Conservation (phyloP, 2,113 vertebrate genomes). For the Saimiri boliviensis region DNA sequence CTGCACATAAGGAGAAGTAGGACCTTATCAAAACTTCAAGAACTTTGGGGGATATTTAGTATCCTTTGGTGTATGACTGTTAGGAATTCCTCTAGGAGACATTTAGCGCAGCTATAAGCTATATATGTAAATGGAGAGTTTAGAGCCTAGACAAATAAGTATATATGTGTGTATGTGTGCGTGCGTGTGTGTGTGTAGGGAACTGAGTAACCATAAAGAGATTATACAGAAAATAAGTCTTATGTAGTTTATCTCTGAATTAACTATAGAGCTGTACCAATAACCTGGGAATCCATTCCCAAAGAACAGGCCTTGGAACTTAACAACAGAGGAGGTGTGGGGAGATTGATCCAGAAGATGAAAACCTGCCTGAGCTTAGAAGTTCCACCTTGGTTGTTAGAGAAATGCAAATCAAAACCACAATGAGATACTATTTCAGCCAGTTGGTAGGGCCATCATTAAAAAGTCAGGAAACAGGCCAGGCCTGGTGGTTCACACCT, state of each 20-base stretch:
- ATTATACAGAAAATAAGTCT: not conserved
- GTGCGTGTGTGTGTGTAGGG: not conserved
- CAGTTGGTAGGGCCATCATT: no score
- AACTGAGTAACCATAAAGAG: not conserved
- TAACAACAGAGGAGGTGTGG: not conserved
- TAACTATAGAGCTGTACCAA: not conserved
- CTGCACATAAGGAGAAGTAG: not conserved
- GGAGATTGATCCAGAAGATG: not conserved
- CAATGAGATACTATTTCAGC: no score
- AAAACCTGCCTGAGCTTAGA: not conserved
- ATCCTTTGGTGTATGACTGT: not conserved
- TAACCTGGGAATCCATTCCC: not conserved
- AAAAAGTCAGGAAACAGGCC: no score
- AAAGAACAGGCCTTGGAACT: not conserved
- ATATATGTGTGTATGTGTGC: not conserved
- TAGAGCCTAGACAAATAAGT: not conserved
- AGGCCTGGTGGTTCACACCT: no score
- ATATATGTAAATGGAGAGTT: not conserved
- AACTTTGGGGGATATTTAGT: not conserved
- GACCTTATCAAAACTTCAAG: constrained; percentile 6
- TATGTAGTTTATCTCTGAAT: not conserved
- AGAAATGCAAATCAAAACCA: no score
- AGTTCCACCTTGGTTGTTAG: not conserved
- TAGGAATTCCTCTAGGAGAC: not conserved
- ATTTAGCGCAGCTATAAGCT: not conserved